Percentiles rank a stretch among this genome's conserved stretches.
Evolutionary conservation across 1,140 invertebrate genomes (phyloP).

Genomic region (Drosophila virilis): DNA sequence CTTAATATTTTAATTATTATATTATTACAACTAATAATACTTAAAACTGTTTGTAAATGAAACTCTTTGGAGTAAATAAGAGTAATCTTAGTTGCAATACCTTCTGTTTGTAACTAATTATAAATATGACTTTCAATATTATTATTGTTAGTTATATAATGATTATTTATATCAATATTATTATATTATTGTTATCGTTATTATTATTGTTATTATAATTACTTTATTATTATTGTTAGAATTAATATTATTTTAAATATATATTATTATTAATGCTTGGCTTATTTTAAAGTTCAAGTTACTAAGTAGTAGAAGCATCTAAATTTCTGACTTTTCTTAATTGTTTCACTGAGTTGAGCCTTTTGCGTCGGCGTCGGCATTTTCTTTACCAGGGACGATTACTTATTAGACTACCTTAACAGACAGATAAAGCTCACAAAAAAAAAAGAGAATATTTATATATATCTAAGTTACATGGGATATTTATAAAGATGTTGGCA

Average conservation of each 20-base stretch:
- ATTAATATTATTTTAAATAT: conserved; percentile 10
- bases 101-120: background rate
- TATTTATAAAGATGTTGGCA: background rate
- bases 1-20: no score
- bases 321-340: conserved; percentile 11
- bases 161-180: conserved; percentile 1
- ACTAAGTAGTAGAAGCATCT: conserved; percentile 24
- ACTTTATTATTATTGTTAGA: background rate
- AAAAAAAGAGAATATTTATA: conserved; percentile 2
- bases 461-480: background rate
- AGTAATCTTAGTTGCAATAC: conserved; percentile 3
- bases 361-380: conserved; percentile 62
- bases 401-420: conserved; percentile 15
- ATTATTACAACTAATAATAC: no score
- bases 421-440: background rate
- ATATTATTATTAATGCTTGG: background rate
- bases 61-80: background rate
- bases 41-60: no score
- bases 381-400: conserved; percentile 41
- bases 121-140: conserved; percentile 1
- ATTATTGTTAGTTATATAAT: background rate
- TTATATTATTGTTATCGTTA: background rate
- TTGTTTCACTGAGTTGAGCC: conserved; percentile 62
- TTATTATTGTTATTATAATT: conserved; percentile 1
- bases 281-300: background rate